These are phyloP conservation scores for Urocynchramus pylzowi DNA, from an alignment of 2,113 vertebrate species.

Conservation along the genomic window DNA sequence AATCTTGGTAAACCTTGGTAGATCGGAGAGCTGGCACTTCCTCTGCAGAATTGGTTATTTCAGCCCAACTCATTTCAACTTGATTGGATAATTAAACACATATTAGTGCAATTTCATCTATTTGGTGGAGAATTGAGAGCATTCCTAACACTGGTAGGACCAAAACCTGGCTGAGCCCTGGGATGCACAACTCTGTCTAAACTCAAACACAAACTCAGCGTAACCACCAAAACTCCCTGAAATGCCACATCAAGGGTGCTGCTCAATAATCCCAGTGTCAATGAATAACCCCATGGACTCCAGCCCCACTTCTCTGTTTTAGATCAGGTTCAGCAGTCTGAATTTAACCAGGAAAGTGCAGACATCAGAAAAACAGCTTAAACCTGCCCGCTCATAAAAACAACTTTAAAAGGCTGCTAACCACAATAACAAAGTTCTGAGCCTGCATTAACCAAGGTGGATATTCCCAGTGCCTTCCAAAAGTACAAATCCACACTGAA, in stretches of 20 bases:
- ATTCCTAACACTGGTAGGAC: not conserved
- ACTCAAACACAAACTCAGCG: not conserved
- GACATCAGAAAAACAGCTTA: not conserved
- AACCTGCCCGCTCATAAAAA: not conserved
- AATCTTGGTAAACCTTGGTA: not conserved
- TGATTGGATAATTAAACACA: constrained; percentile 56
- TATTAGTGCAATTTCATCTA: constrained; percentile 8
- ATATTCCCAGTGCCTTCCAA: not conserved
- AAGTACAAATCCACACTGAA: not conserved
- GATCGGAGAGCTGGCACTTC: constrained; percentile 1
- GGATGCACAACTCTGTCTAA: not conserved
- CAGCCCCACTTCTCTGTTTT: not conserved
- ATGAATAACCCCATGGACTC: not conserved
- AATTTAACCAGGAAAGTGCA: not conserved
- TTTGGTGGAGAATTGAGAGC: not conserved
- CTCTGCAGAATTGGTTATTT: constrained; percentile 32
- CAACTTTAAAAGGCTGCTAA: not conserved
- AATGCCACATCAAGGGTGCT: not conserved
- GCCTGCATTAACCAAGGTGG: not conserved
- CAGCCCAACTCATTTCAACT: constrained; percentile 52
- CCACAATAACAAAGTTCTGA: not conserved
- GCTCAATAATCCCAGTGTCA: not conserved
- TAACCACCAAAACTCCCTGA: not conserved
- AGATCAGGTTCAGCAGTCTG: not conserved
- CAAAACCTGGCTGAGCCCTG: not conserved